A percentile compares a stretch with the other conserved stretches of the same genome.
Evolutionary conservation across 2,888 invertebrate genomes (phyloP).

Genomic region (Maniola hyperantus): DNA sequence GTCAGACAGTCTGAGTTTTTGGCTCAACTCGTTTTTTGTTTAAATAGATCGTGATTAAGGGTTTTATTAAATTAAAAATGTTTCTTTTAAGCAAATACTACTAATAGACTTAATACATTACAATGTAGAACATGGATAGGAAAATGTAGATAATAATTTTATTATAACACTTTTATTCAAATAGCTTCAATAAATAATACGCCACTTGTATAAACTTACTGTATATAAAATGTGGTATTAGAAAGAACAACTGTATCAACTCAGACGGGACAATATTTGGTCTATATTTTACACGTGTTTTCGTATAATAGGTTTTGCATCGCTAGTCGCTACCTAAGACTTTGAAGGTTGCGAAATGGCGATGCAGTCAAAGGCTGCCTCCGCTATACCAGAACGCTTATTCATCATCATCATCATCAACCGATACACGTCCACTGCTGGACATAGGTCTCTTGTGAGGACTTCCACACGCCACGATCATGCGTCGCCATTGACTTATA

Average conservation of each 20-base stretch:
- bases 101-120: no score
- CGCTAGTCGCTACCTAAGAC: neutral
- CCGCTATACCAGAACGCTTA: no score
- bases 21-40: no score
- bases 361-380: neutral
- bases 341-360: neutral
- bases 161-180: neutral
- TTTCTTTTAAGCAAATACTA: no score
- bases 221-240: neutral
- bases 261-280: neutral
- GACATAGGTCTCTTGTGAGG: no score
- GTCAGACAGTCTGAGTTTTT: no score
- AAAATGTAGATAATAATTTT: neutral
- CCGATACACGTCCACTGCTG: no score
- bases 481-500: no score
- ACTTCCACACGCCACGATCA: no score
- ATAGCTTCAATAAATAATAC: neutral
- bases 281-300: conserved; percentile 3
- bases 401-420: no score
- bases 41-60: no score
- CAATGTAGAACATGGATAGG: neutral
- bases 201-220: conserved; percentile 6
- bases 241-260: conserved; percentile 14
- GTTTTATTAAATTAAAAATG: no score
- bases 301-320: neutral